Conservation (phyloP, 2,113 vertebrate genomes). For the Oncorhynchus keta region DNA sequence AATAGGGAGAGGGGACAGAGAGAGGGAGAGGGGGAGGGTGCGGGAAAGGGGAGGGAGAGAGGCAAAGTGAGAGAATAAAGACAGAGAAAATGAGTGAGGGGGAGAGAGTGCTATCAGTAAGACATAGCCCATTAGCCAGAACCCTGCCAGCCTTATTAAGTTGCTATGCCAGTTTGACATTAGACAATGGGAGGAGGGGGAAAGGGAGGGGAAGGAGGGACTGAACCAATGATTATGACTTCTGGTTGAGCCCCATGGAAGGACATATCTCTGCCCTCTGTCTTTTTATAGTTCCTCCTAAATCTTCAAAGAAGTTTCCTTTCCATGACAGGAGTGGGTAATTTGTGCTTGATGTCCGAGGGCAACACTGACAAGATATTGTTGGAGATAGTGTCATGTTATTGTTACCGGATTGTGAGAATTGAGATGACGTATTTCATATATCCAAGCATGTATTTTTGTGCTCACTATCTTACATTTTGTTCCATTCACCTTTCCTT, state of each 20-base stretch:
- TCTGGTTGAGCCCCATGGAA: not conserved
- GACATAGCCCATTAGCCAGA: not conserved
- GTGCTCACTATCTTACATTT: not conserved
- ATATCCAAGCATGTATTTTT: not conserved
- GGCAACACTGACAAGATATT: no score
- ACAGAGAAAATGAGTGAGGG: not conserved
- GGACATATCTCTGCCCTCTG: not conserved
- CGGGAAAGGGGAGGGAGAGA: not conserved
- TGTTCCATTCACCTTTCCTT: not conserved
- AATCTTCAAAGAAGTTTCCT: not conserved
- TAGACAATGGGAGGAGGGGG: not conserved
- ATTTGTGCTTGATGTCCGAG: no score
- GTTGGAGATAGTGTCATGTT: not conserved
- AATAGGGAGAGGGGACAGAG: not conserved
- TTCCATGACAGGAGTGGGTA: no score
- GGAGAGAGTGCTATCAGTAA: constrained; percentile 4
- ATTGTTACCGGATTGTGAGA: not conserved
- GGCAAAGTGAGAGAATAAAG: no score
- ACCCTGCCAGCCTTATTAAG: not conserved
- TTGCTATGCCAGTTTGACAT: not conserved
- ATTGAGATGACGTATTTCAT: not conserved
- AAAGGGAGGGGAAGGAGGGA: not conserved
- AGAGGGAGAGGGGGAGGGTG: not conserved
- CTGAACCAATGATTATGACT: not conserved
- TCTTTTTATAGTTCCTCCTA: not conserved